A percentile compares a stretch with the other conserved stretches of the same genome.
phyloP scores from a whole-genome alignment of 2,797 vertebrate species.

The Luscinia luscinia region DNA sequence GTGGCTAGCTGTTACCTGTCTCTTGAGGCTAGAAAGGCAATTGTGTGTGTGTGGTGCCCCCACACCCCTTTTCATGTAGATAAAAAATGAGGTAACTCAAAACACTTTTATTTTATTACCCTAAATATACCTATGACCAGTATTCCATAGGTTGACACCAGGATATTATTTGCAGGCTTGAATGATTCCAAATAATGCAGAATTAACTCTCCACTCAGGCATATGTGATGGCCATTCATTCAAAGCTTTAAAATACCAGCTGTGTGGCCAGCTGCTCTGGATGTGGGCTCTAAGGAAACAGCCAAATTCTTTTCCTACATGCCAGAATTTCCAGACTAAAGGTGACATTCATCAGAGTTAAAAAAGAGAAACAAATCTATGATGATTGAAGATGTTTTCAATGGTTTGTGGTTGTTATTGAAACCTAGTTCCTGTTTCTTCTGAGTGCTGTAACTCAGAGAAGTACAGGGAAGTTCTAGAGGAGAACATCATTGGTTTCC shows the following conservation, averaged over 20 bases:
- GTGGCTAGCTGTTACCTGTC: neutral
- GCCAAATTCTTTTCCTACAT: neutral
- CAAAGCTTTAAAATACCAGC: neutral
- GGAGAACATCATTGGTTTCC: neutral
- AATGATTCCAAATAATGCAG: neutral
- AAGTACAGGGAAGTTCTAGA: neutral
- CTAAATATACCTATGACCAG: too few species aligned
- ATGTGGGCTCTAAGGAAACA: neutral
- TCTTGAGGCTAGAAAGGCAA: neutral
- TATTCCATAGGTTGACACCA: neutral
- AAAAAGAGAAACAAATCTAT: neutral
- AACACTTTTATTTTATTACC: neutral
- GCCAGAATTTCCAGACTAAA: neutral
- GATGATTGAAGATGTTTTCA: neutral
- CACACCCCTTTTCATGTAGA: neutral
- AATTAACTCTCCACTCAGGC: neutral
- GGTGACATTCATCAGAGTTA: neutral
- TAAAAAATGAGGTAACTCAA: neutral
- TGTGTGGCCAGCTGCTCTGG: neutral
- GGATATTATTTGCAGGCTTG: neutral
- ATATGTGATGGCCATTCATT: neutral
- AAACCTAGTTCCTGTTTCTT: slow-evolving; percentile 1
- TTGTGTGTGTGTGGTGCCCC: neutral
- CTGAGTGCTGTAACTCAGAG: neutral
- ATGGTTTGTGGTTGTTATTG: neutral